Conservation (phyloP, 1,140 invertebrate species). For the Drosophila saltans region DNA sequence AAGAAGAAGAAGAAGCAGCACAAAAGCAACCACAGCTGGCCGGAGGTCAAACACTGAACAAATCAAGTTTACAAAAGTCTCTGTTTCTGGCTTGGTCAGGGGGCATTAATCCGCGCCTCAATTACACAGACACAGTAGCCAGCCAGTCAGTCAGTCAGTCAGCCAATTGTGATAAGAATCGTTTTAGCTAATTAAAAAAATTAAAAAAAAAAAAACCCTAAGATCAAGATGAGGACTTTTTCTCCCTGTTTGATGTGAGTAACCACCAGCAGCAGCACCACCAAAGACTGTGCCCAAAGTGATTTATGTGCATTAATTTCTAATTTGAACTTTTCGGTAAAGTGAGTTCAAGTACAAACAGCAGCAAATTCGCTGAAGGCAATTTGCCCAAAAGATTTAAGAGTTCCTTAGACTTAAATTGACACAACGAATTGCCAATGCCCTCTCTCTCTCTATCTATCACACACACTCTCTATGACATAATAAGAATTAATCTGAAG, state of each 20-base stretch:
- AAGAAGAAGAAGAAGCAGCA: slow-evolving; percentile 38
- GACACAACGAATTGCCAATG: slow-evolving; percentile 9
- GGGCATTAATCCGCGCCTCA: slow-evolving; percentile 40
- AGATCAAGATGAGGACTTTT: slow-evolving; percentile 6
- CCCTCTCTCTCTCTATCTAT: neutral
- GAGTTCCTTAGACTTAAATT: neutral
- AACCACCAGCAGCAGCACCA: slow-evolving; percentile 4
- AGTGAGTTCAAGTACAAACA: slow-evolving; percentile 68
- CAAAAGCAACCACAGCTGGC: slow-evolving; percentile 45
- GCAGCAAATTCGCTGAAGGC: slow-evolving; percentile 48
- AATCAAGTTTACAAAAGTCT: slow-evolving; percentile 71
- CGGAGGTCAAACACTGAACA: slow-evolving; percentile 71
- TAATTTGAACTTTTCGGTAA: slow-evolving; percentile 55
- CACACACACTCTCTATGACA: neutral
- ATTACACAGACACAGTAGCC: slow-evolving; percentile 60
- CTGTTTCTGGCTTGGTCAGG: slow-evolving; percentile 8
- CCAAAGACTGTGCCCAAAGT: slow-evolving; percentile 42
- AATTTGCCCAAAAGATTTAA: slow-evolving; percentile 32
- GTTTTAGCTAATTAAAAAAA: slow-evolving; percentile 14
- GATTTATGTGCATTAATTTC: slow-evolving; percentile 53
- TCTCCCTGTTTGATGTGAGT: neutral
- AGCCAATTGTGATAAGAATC: slow-evolving; percentile 19
- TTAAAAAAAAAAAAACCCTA: neutral
- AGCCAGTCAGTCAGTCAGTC: slow-evolving; percentile 35
- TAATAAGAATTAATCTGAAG: slow-evolving; percentile 13